Evolutionary conservation across 35 echinoderm and acorn worm species (phyloP).

Genomic region (Chiridota heheva): DNA sequence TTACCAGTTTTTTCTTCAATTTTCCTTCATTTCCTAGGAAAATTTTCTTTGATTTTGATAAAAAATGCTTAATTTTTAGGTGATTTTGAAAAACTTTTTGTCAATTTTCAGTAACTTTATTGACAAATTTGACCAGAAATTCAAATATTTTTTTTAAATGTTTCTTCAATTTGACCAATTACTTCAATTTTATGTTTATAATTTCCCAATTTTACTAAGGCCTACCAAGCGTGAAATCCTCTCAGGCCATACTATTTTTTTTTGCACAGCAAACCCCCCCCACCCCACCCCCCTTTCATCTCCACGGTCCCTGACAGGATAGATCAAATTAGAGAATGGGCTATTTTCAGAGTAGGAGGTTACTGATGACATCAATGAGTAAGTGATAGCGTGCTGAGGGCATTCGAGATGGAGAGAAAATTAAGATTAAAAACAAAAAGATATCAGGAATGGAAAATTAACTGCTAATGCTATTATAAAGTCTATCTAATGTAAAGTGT

Average conservation of each 20-base stretch:
- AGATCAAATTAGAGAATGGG: not conserved
- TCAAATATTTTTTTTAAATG: not conserved
- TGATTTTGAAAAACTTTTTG: not conserved
- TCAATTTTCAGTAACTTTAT: not conserved
- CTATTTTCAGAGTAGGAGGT: not conserved
- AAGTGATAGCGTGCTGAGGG: not conserved
- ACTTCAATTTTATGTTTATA: not conserved
- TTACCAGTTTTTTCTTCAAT: no score
- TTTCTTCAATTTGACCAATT: not conserved
- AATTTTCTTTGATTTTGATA: not conserved
- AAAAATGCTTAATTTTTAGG: not conserved
- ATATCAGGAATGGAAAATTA: not conserved
- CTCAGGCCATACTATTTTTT: no score
- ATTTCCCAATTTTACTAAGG: not conserved
- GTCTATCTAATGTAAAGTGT: not conserved
- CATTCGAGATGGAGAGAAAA: not conserved
- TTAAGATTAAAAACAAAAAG: not conserved
- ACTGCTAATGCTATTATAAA: not conserved
- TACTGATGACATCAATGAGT: not conserved
- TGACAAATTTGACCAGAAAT: not conserved
- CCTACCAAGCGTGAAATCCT: not conserved
- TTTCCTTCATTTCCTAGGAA: not conserved
- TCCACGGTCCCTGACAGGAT: not conserved
- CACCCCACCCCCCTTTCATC: not conserved
- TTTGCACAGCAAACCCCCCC: no score